Evolutionary conservation across 1,140 invertebrate genomes (phyloP), one percentile per base, ranked within the genome.

Genomic region (Dendroctonus ponderosae): DNA sequence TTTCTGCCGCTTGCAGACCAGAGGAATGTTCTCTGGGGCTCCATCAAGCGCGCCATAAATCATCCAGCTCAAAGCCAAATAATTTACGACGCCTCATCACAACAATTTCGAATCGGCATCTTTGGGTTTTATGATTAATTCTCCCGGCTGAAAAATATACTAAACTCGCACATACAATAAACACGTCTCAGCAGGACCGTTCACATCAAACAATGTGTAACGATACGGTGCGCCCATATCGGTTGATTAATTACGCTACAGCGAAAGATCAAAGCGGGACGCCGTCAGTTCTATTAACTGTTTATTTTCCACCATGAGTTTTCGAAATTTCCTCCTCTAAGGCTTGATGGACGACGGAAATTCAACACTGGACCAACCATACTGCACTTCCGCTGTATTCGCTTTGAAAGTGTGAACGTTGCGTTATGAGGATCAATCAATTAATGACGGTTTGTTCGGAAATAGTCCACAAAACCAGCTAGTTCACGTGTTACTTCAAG

Each of bases 151-250:
- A 61, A 61, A 49, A 61, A 61, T 60, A 60, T 50, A 61, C 58
- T 50, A 41, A 49, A 61, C 58, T 50, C 44, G 11, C 58, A 61
- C 43, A 61, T 61, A 50, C 26, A 61, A 61, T 61, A 61, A 61
- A 61, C 48, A 61, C 26, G 26, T 49, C 58, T 39, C 58, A 41
- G 44, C 46, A 11, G 9, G 40, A 12, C n/a, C 56, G 42, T 15
- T 42, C 56, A 58, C 56, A 58, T 58, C 56, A 58, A 58, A 58
- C 56, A 44, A 58, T 58, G 39, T 57, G 41, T 44, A 42, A 42
- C 41, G 12, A 43, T 11, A 39, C 12, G 7, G 11, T 0, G 14
- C 41, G 39, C 12, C 41, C 8, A 58, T 42, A 26, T 58, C 41
- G 12, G 41, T 12, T 58, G 56, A 58, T 58, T 58, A 58, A 58